Percentiles rank a stretch among this genome's conserved stretches.
Conservation (phyloP, 2,888 invertebrate species). For the Yponomeuta plumbellus region DNA sequence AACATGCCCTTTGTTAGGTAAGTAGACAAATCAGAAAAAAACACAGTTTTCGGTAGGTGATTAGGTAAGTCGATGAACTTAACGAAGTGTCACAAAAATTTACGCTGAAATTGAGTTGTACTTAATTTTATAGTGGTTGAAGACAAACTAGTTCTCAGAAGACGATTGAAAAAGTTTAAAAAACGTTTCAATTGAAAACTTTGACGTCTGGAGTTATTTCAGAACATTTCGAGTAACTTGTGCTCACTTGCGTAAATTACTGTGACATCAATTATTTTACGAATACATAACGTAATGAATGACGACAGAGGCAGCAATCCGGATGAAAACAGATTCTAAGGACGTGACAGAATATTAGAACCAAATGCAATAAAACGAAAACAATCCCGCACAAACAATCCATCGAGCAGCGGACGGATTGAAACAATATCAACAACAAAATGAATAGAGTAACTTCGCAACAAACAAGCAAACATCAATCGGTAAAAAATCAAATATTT, state of each 20-base stretch:
- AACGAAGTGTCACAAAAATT: slow-evolving; percentile 7
- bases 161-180: background rate
- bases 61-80: background rate
- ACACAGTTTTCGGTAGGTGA: background rate
- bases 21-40: background rate
- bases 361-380: slow-evolving; percentile 9
- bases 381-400: background rate
- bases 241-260: background rate
- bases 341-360: slow-evolving; percentile 12
- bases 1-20: slow-evolving; percentile 18
- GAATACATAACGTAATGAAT: slow-evolving; percentile 8
- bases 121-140: background rate
- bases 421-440: slow-evolving; percentile 12
- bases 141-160: background rate
- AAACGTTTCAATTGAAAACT: background rate
- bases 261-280: slow-evolving; percentile 11
- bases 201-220: background rate
- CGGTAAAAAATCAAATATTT: slow-evolving; percentile 18
- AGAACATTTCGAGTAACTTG: background rate
- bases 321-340: background rate
- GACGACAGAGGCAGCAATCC: slow-evolving; percentile 6
- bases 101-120: background rate
- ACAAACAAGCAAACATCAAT: slow-evolving; percentile 16
- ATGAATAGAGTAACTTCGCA: slow-evolving; percentile 4
- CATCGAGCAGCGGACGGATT: background rate